phyloP scores from a whole-genome alignment of 2,888 invertebrate genomes.

The Heliconius cydno region DNA sequence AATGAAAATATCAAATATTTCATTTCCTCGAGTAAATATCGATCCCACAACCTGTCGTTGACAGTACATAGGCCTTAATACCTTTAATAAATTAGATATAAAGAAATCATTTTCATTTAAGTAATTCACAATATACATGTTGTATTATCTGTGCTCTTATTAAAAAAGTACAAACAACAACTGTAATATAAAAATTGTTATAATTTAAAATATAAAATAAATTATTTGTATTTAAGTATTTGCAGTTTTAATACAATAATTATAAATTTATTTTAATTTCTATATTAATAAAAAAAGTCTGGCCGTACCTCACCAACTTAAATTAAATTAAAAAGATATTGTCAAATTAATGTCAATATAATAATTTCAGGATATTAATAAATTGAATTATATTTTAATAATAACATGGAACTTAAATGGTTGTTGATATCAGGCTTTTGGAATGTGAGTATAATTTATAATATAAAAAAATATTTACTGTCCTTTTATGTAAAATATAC shows the following conservation, averaged over 20 bases:
- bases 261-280: background rate
- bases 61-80: too few relatives aligned
- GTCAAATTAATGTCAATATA: conserved; percentile 16
- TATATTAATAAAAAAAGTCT: background rate
- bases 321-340: background rate
- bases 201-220: background rate
- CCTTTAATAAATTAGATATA: background rate
- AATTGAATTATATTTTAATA: conserved; percentile 7
- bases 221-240: background rate
- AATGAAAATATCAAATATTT: too few relatives aligned
- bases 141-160: background rate
- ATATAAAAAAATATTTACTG: background rate
- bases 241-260: background rate
- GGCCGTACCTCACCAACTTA: background rate
- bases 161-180: background rate
- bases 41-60: too few relatives aligned
- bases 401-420: conserved; percentile 30
- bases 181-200: background rate
- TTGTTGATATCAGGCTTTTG: conserved; percentile 18
- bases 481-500: too few relatives aligned
- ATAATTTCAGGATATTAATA: background rate
- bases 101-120: background rate
- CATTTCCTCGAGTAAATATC: too few relatives aligned
- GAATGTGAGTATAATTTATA: conserved; percentile 6
- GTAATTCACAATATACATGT: background rate